Conservation (phyloP, 2,113 vertebrate species). For the Leptodactylus fuscus region DNA sequence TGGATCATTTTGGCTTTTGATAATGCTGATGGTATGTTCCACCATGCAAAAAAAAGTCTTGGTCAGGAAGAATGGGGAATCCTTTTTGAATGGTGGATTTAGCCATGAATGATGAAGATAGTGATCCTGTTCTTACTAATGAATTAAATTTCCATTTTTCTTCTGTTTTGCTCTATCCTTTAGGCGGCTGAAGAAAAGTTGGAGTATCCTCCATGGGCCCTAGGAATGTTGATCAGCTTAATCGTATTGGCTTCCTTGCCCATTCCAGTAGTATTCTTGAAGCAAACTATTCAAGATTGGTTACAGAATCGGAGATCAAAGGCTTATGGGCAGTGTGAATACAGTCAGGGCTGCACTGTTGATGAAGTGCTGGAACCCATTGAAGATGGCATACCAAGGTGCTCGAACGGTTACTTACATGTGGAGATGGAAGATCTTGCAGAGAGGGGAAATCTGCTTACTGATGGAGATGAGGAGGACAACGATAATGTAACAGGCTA, state of each 20-base stretch:
- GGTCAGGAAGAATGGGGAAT: too few relatives aligned
- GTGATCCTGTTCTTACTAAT: neutral
- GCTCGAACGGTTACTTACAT: conserved; percentile 13
- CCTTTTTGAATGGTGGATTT: too few relatives aligned
- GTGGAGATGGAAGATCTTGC: conserved; percentile 24
- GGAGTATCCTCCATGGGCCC: conserved; percentile 78
- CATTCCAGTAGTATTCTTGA: conserved; percentile 71
- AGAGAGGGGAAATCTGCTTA: conserved; percentile 35
- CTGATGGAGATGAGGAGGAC: conserved; percentile 44
- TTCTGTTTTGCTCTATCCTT: conserved; percentile 19
- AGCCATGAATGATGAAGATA: neutral
- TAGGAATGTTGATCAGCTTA: conserved; percentile 73
- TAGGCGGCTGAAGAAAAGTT: conserved; percentile 75
- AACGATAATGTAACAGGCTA: neutral
- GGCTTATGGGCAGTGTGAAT: conserved; percentile 36
- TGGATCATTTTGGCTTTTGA: neutral
- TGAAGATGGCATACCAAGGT: neutral
- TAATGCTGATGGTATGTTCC: neutral
- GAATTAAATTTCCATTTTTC: neutral
- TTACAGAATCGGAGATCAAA: conserved; percentile 20
- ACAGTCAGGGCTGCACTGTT: conserved; percentile 14
- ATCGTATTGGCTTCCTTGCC: conserved; percentile 75
- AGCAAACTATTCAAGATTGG: conserved; percentile 59
- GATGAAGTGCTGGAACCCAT: neutral
- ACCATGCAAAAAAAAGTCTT: neutral